These are phyloP conservation scores for Pycnonotus jocosus DNA, from an alignment of 2,113 vertebrate species.

Conservation along the genomic window DNA sequence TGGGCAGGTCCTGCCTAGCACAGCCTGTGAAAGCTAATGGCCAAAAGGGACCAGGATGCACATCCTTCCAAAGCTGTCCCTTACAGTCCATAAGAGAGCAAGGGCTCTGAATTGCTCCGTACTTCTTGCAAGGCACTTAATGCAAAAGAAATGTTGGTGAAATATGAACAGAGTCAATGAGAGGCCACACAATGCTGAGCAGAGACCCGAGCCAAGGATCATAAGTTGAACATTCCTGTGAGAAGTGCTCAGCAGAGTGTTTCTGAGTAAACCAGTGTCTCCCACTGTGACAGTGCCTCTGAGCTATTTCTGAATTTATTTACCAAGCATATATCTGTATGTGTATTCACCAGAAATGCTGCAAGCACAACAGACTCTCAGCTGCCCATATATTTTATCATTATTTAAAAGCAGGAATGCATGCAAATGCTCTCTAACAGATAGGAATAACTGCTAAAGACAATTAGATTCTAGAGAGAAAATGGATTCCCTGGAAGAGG, in stretches of 20 bases:
- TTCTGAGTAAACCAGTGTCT: background rate
- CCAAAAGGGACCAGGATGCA: background rate
- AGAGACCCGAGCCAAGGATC: background rate
- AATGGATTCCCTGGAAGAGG: background rate
- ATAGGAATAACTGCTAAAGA: background rate
- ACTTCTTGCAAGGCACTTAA: background rate
- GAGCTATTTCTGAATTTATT: background rate
- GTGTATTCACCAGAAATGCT: background rate
- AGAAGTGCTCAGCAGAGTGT: background rate
- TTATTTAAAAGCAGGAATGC: background rate
- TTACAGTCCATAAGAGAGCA: background rate
- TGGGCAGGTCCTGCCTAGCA: too few species aligned
- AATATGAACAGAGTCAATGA: background rate
- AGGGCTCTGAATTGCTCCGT: background rate
- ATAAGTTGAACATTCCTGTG: background rate
- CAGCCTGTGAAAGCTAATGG: background rate
- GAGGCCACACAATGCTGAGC: background rate
- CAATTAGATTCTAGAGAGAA: background rate
- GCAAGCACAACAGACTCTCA: background rate
- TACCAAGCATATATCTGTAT: background rate
- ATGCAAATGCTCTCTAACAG: background rate
- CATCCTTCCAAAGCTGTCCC: background rate
- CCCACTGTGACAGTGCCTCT: background rate
- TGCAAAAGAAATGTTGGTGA: background rate
- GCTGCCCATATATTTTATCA: background rate